Percentiles rank a stretch among this genome's conserved stretches.
Conservation (phyloP, 1,140 invertebrate genomes). For the Holcopasites calliopsidis region DNA sequence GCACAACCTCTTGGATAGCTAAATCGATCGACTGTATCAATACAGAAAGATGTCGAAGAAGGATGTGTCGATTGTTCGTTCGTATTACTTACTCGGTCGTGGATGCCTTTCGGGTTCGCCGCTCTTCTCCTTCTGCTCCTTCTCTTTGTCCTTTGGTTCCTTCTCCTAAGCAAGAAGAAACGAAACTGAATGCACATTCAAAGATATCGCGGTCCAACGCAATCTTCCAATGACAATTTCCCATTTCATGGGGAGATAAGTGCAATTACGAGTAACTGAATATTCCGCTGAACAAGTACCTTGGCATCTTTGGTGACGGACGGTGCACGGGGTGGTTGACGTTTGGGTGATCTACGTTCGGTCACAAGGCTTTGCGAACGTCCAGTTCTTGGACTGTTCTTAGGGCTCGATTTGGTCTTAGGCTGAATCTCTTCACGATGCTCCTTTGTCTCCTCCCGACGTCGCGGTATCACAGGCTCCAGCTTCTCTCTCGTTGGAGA, state of each 20-base stretch:
- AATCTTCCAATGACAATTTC: conserved; percentile 1
- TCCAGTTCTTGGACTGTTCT: conserved; percentile 82
- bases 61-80: conserved; percentile 25
- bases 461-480: conserved; percentile 84
- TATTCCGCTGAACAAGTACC: conserved; percentile 58
- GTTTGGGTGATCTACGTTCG: conserved; percentile 87
- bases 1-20: conserved; percentile 22
- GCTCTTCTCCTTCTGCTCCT: conserved; percentile 71
- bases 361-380: conserved; percentile 85
- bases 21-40: conserved; percentile 39
- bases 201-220: too few relatives aligned
- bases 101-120: conserved; percentile 75
- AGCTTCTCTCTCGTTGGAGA: conserved; percentile 86
- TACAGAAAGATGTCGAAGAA: conserved; percentile 26
- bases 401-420: conserved; percentile 82
- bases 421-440: conserved; percentile 72
- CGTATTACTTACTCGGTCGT: conserved; percentile 77
- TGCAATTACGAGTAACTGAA: not conserved
- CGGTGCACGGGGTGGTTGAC: conserved; percentile 81
- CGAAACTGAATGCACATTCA: too few relatives aligned
- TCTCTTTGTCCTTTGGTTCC: conserved; percentile 73
- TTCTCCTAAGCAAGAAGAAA: conserved; percentile 64
- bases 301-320: conserved; percentile 81
- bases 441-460: conserved; percentile 81
- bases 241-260: too few relatives aligned